Conservation (phyloP, 2,888 invertebrate genomes). For the Caradrina clavipalpis region DNA sequence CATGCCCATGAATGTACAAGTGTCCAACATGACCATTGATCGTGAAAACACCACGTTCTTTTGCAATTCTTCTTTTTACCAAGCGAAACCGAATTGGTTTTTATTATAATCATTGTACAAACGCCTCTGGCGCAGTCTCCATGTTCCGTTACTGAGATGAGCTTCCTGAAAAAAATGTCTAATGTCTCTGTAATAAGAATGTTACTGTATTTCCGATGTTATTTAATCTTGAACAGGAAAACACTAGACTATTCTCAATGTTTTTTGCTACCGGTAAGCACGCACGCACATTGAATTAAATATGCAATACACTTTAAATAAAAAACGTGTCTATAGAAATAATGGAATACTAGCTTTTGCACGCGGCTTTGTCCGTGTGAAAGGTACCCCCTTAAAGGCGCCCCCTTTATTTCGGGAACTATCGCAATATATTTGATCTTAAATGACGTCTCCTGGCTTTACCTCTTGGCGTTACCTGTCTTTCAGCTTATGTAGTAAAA, state of each 20-base stretch:
- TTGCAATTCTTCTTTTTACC: constrained; percentile 4
- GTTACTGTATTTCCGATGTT: constrained; percentile 15
- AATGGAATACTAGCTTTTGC: neutral
- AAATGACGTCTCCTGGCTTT: no score
- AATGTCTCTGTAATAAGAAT: constrained; percentile 7
- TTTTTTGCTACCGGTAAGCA: constrained; percentile 11
- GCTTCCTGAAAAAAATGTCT: constrained; percentile 7
- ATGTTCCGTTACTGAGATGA: constrained; percentile 18
- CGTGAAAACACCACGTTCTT: neutral
- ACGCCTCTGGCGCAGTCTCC: constrained; percentile 1
- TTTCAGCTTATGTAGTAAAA: no score
- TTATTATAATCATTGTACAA: constrained; percentile 17
- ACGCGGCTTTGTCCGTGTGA: neutral
- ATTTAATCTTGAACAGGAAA: constrained; percentile 39
- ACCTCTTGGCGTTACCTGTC: no score
- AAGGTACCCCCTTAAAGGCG: no score
- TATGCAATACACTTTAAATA: neutral
- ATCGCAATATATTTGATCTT: no score
- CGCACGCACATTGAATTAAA: constrained; percentile 12
- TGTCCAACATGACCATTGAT: neutral
- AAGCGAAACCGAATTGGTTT: constrained; percentile 10
- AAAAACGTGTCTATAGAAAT: neutral
- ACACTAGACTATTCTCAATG: neutral
- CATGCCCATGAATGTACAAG: no score
- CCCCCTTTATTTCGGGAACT: no score